phyloP scores from a whole-genome alignment of 2,888 invertebrate species.

The Charanyca ferruginea region DNA sequence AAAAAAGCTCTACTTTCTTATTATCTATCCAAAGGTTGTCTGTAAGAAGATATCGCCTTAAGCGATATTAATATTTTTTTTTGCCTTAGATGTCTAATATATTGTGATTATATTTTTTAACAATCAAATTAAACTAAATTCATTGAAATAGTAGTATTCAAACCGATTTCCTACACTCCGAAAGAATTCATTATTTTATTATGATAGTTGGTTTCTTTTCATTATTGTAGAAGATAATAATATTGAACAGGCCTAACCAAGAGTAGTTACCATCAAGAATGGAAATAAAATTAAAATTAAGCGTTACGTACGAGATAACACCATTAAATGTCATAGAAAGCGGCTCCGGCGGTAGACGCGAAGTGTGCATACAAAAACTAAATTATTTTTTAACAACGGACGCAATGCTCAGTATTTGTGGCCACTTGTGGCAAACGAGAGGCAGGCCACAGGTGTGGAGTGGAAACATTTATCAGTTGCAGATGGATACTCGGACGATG shows the following conservation, averaged over 20 bases:
- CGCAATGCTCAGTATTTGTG: slow-evolving; percentile 45
- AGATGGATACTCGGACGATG: slow-evolving; percentile 62
- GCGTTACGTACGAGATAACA: slow-evolving; percentile 29
- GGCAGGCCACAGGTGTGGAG: slow-evolving; percentile 56
- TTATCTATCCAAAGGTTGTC: neutral
- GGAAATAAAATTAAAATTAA: slow-evolving; percentile 29
- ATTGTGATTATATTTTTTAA: too few species aligned
- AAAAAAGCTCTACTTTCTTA: neutral
- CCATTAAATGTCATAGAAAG: slow-evolving; percentile 57
- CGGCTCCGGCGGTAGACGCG: slow-evolving; percentile 20
- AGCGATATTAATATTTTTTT: neutral
- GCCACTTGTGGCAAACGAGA: slow-evolving; percentile 52
- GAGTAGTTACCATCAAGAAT: slow-evolving; percentile 23
- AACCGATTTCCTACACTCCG: neutral
- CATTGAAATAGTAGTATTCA: neutral
- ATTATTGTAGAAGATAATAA: slow-evolving; percentile 12
- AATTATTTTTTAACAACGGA: slow-evolving; percentile 39
- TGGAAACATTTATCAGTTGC: slow-evolving; percentile 68
- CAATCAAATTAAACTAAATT: neutral
- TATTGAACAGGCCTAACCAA: slow-evolving; percentile 3
- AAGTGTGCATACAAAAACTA: slow-evolving; percentile 35
- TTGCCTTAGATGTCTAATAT: too few species aligned
- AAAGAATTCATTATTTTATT: neutral
- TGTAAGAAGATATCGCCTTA: neutral
- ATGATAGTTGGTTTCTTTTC: slow-evolving; percentile 3